Evolutionary conservation across 2,113 vertebrate species (phyloP).

Genomic region (Atherinomorus stipes): DNA sequence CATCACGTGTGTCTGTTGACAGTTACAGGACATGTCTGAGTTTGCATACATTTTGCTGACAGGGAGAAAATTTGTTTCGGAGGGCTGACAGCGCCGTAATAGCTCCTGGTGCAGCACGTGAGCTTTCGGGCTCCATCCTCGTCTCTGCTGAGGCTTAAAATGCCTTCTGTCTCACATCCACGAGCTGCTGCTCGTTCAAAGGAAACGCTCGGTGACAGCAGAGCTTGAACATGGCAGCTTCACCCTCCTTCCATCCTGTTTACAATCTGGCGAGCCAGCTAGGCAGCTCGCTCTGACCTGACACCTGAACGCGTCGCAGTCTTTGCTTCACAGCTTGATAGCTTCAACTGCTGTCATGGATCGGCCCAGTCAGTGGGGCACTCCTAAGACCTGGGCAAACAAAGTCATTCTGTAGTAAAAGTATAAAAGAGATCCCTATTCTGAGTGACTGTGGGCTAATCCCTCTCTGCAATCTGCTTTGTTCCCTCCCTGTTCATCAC

Average conservation of each 20-base stretch:
- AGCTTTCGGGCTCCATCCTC: conserved; percentile 21
- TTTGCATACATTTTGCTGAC: conserved; percentile 10
- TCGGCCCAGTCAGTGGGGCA: neutral
- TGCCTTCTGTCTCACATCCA: conserved; percentile 33
- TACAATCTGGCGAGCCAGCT: neutral
- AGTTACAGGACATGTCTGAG: conserved; percentile 6
- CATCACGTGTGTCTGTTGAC: conserved; percentile 15
- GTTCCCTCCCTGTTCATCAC: no score
- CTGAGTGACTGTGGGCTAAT: no score
- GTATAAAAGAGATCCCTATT: no score
- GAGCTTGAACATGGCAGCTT: conserved; percentile 1
- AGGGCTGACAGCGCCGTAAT: neutral
- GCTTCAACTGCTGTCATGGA: neutral
- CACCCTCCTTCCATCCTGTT: neutral
- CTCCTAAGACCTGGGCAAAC: no score
- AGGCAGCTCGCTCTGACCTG: neutral
- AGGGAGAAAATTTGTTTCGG: neutral
- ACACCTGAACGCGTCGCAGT: conserved; percentile 2
- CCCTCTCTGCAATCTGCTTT: no score
- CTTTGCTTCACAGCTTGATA: neutral
- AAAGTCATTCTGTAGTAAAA: no score
- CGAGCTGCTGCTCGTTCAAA: neutral
- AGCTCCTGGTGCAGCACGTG: conserved; percentile 1
- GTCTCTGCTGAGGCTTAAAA: conserved; percentile 34
- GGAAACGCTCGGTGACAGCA: neutral